phyloP scores from a whole-genome alignment of 2,113 vertebrate genomes.

The Rousettus leschenaultii region DNA sequence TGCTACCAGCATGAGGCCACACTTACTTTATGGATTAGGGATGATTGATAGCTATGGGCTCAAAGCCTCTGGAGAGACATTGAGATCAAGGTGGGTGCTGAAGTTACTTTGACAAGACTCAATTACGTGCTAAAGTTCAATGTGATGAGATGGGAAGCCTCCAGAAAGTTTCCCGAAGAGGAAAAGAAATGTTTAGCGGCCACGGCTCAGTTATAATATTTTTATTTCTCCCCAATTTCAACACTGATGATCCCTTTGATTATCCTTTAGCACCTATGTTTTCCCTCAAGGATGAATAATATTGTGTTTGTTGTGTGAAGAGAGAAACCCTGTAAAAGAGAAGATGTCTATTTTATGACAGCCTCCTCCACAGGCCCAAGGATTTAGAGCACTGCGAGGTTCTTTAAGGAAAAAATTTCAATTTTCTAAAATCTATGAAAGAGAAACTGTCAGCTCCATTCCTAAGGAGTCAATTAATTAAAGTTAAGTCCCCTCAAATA shows the following conservation, averaged over 20 bases:
- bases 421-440: slow-evolving; percentile 46
- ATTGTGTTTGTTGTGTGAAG: neutral
- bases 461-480: slow-evolving; percentile 58
- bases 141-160: neutral
- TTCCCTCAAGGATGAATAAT: neutral
- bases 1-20: neutral
- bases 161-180: neutral
- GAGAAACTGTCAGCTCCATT: slow-evolving; percentile 39
- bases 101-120: neutral
- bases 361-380: neutral
- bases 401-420: neutral
- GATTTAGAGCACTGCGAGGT: neutral
- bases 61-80: neutral
- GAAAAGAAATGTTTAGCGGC: neutral
- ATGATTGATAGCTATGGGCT: neutral
- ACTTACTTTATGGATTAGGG: neutral
- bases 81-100: neutral
- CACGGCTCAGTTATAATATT: neutral
- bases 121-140: neutral
- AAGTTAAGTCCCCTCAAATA: slow-evolving; percentile 48
- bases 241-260: neutral
- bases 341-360: neutral
- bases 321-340: neutral
- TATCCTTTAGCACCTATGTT: neutral
- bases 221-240: neutral